These are phyloP conservation scores for Euplexia lucipara DNA, from an alignment of 2,888 invertebrate species.

Conservation along the genomic window DNA sequence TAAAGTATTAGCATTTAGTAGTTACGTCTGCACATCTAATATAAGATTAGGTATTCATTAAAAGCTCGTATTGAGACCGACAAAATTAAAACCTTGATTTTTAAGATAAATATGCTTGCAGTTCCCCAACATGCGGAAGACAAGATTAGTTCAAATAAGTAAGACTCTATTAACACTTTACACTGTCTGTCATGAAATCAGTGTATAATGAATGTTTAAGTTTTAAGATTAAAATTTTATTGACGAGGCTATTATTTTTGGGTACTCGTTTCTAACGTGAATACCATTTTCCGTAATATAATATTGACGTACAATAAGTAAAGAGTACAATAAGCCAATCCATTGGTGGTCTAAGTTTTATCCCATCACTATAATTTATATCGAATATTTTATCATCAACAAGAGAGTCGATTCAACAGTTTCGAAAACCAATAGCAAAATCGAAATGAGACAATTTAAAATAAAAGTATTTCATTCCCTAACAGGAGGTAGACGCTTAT, in stretches of 20 bases:
- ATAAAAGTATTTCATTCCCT: constrained; percentile 72
- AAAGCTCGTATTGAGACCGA: too few species aligned
- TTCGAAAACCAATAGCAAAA: constrained; percentile 48
- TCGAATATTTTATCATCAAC: constrained; percentile 42
- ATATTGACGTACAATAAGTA: constrained; percentile 5
- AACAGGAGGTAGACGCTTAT: constrained; percentile 76
- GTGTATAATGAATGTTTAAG: neutral
- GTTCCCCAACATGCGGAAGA: too few species aligned
- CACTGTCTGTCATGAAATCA: neutral
- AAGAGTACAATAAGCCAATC: constrained; percentile 16
- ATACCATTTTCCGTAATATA: neutral
- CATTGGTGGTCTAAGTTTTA: constrained; percentile 27
- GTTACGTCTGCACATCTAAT: neutral
- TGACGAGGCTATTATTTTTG: neutral
- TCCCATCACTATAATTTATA: constrained; percentile 25
- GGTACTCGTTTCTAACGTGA: neutral
- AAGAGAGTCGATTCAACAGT: constrained; percentile 40
- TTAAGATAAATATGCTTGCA: too few species aligned
- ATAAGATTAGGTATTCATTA: too few species aligned
- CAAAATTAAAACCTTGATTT: too few species aligned
- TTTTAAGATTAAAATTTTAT: neutral
- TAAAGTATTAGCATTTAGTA: neutral
- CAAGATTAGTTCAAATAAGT: too few species aligned
- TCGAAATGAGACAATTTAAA: constrained; percentile 43
- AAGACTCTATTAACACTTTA: neutral